Conservation (phyloP, 2,888 invertebrate genomes). For the Lapara coniferarum region DNA sequence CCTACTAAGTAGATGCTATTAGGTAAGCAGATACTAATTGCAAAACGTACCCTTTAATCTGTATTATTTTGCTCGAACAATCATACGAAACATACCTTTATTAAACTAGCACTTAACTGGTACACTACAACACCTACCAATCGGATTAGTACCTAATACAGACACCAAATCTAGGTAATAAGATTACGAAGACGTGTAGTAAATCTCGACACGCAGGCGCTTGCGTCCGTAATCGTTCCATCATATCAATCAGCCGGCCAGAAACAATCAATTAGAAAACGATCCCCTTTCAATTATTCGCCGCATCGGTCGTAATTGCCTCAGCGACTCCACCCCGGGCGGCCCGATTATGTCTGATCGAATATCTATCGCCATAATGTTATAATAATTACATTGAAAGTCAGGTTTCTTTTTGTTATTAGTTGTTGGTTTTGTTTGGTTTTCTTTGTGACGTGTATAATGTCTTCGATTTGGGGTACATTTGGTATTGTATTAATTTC, state of each 20-base stretch:
- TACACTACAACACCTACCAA: slow-evolving; percentile 2
- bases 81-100: too few relatives aligned
- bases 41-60: too few relatives aligned
- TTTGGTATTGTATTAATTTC: too few relatives aligned
- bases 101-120: not conserved
- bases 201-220: slow-evolving; percentile 8
- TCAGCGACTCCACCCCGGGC: slow-evolving; percentile 53
- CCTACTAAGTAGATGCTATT: too few relatives aligned
- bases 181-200: slow-evolving; percentile 6
- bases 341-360: slow-evolving; percentile 43
- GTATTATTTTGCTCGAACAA: too few relatives aligned
- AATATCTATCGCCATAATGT: slow-evolving; percentile 35
- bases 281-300: slow-evolving; percentile 79
- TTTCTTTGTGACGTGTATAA: not conserved
- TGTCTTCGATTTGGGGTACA: not conserved
- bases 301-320: slow-evolving; percentile 72
- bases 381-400: slow-evolving; percentile 31
- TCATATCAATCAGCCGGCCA: slow-evolving; percentile 75
- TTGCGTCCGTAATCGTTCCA: slow-evolving; percentile 61
- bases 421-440: not conserved
- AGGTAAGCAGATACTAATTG: too few relatives aligned
- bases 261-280: slow-evolving; percentile 79
- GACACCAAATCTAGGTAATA: slow-evolving; percentile 12
- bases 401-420: slow-evolving; percentile 29
- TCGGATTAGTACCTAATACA: slow-evolving; percentile 12